Base-by-base conservation (phyloP, 1,140 invertebrate genomes). In the Coptotermes formosanus region DNA sequence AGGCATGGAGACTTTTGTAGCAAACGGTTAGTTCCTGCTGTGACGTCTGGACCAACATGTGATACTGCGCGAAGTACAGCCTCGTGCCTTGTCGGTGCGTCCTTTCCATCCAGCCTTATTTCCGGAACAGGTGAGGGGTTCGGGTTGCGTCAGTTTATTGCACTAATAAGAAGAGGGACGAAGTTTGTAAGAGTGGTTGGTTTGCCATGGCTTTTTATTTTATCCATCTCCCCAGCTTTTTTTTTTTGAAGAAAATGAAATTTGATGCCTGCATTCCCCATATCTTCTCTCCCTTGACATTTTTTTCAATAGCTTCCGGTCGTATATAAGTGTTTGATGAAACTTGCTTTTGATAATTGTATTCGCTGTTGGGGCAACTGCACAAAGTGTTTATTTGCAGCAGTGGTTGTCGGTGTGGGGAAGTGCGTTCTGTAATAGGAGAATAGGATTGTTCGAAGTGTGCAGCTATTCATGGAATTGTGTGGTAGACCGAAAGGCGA, bases 71-170 rank as follows among this genome's bases (percentile, higher is more conserved):
- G 16, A 48, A 48, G 7, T 6, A 16, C 48, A 48, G 48, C 11
- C 48, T 48, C 59, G 59, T n/a, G 59, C 59, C 59, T 16, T 16
- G 48, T 48, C 48, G 59, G 25, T 19, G 3, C 59, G 9, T 30
- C 8, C 64, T 30, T 75, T 75, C 64, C 64, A 75, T 75, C 64
- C 64, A 75, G 64, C 64, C 64, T 75, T 75, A 75, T 30, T 75
- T 75, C 64, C 64, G 64, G 64, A 75, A 75, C 64, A 75, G 64
- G 64, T 75, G 64, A 30, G 25, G 25, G 64, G 30, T 75, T 75
- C n/a, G n/a, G 9, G 25, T 30, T 75, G n/a, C 64, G 30, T 2
- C 64, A 75, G 9, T 75, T 75, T 75, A 75, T 75, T 75, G 64
- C 64, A 6, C 64, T 25, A 75, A 75, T 75, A 25, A n/a, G 64